These are phyloP conservation scores for Tipula unca DNA, from an alignment of 2,888 invertebrate genomes.

Conservation along the genomic window DNA sequence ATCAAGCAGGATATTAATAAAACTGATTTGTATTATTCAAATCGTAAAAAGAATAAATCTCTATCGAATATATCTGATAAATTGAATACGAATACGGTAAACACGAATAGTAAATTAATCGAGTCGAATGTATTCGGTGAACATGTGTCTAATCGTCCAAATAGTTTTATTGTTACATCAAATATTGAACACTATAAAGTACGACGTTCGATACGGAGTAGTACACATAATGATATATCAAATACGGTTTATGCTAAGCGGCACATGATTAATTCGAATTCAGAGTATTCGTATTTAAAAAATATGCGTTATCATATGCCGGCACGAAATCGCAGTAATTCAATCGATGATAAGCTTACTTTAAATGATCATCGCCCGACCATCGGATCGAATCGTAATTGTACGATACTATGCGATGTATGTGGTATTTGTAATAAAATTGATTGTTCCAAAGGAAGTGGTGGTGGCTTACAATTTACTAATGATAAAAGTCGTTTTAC, in stretches of 20 bases:
- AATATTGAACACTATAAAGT: conserved; percentile 17
- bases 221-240: conserved; percentile 16
- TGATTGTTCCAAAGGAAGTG: conserved; percentile 42
- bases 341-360: neutral
- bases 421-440: conserved; percentile 43
- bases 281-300: conserved; percentile 17
- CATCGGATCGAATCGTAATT: neutral
- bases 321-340: neutral
- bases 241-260: conserved; percentile 2
- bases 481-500: conserved; percentile 41
- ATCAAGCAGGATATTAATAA: conserved; percentile 19
- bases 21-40: conserved; percentile 25
- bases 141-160: conserved; percentile 18
- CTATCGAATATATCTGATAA: conserved; percentile 28
- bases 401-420: conserved; percentile 28
- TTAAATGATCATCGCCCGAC: neutral
- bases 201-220: conserved; percentile 16
- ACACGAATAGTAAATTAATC: neutral
- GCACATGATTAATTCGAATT: conserved; percentile 14
- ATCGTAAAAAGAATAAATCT: conserved; percentile 30
- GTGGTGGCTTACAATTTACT: conserved; percentile 44
- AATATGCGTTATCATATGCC: neutral
- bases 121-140: conserved; percentile 16
- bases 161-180: conserved; percentile 19
- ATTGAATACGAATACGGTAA: neutral